Percentiles rank a stretch among this genome's conserved stretches.
These are phyloP conservation scores for Ptilorrhoa leucosticta DNA, from an alignment of 2,113 vertebrate genomes.

Conservation along the genomic window DNA sequence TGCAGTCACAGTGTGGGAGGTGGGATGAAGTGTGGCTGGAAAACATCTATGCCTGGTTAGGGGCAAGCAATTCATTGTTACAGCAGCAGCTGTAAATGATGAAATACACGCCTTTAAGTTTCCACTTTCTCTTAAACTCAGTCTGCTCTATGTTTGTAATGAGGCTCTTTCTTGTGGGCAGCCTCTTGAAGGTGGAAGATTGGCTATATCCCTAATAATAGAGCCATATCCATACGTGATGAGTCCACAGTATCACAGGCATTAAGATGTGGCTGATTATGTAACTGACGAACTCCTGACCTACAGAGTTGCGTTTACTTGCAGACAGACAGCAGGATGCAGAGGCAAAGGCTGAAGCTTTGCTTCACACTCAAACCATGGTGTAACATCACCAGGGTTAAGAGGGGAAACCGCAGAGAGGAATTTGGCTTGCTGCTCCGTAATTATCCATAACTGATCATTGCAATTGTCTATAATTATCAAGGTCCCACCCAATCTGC, in stretches of 20 bases:
- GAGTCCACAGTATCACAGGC: not conserved
- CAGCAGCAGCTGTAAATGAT: not conserved
- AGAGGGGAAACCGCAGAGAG: not conserved
- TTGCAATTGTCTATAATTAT: not conserved
- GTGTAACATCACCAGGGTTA: not conserved
- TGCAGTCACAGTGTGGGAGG: not conserved
- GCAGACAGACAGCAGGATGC: not conserved
- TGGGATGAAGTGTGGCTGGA: not conserved
- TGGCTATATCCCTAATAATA: not conserved
- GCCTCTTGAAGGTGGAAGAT: not conserved
- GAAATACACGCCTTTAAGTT: not conserved
- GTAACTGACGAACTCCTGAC: not conserved
- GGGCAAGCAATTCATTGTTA: not conserved
- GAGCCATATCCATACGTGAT: not conserved
- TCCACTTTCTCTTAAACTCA: not conserved
- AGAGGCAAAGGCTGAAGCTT: not conserved
- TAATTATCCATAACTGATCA: conserved; percentile 25
- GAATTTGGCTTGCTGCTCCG: not conserved
- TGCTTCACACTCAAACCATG: not conserved
- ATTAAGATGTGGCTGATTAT: not conserved
- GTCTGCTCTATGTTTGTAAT: not conserved
- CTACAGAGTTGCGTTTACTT: not conserved
- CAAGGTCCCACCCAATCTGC: not conserved
- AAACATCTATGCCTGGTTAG: not conserved
- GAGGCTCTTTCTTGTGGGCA: not conserved